These are phyloP conservation scores for Lethenteron camtschaticum DNA, from an alignment of 2,113 vertebrate species.

Conservation along the genomic window DNA sequence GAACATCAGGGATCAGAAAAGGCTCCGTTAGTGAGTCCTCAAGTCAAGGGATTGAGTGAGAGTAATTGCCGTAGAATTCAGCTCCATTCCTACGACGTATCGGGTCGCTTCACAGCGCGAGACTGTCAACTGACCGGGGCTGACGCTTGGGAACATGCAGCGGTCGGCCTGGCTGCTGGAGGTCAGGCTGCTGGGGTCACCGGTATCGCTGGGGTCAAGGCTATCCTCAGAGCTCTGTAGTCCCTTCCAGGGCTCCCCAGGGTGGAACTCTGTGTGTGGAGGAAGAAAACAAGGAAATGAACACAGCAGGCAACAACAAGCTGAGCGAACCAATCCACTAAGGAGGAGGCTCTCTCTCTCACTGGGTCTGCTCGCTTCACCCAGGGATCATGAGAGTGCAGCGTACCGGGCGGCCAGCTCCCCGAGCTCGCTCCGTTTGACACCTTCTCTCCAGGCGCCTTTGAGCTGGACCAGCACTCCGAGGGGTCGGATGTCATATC, in stretches of 20 bases:
- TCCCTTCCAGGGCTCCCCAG: constrained; percentile 96
- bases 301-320: not conserved
- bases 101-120: too few relatives aligned
- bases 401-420: constrained; percentile 2
- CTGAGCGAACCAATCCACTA: not conserved
- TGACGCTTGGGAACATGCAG: constrained; percentile 2
- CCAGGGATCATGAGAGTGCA: too few relatives aligned
- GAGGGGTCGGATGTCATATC: constrained; percentile 1
- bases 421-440: constrained; percentile 4
- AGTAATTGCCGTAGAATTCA: too few relatives aligned
- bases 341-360: too few relatives aligned
- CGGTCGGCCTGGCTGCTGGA: not conserved
- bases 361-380: too few relatives aligned
- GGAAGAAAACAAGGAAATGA: not conserved
- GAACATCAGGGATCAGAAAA: too few relatives aligned
- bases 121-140: not conserved
- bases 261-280: constrained; percentile 60
- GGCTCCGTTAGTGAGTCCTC: too few relatives aligned
- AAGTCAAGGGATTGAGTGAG: too few relatives aligned
- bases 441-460: constrained; percentile 4
- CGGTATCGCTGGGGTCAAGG: constrained; percentile 82
- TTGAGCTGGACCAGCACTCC: not conserved
- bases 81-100: too few relatives aligned
- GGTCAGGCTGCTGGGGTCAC: not conserved
- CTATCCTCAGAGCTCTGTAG: constrained; percentile 95